Conservation (phyloP, 1,140 invertebrate genomes). For the Argopecten irradians region DNA sequence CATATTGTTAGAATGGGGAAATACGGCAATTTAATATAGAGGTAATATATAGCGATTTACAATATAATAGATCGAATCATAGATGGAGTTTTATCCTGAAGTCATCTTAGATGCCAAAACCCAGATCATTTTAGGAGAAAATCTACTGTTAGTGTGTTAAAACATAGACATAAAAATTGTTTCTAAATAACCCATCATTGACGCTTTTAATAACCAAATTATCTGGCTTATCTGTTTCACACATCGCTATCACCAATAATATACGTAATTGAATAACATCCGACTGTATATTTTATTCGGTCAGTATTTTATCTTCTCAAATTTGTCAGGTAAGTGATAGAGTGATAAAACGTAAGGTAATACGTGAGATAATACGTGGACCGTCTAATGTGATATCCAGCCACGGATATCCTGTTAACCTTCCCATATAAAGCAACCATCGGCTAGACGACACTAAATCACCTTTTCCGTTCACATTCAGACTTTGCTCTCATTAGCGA, state of each 20-base stretch:
- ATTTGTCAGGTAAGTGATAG: not conserved
- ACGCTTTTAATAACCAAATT: not conserved
- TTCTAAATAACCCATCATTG: slow-evolving; percentile 28
- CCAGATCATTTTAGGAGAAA: no score
- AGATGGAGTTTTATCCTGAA: no score
- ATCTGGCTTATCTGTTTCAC: not conserved
- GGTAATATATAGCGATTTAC: no score
- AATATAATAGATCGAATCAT: no score
- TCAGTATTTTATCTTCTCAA: not conserved
- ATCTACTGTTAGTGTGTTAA: no score
- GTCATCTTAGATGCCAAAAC: no score
- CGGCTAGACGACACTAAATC: not conserved
- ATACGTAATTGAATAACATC: not conserved
- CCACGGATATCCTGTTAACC: not conserved
- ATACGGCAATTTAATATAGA: no score
- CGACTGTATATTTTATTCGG: not conserved
- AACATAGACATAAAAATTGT: no score
- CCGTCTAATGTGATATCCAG: not conserved
- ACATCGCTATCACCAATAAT: not conserved
- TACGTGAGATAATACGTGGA: not conserved
- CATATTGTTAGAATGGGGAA: no score
- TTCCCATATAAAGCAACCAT: not conserved
- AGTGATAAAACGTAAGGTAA: not conserved
- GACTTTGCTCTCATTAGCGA: not conserved
- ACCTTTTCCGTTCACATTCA: not conserved